Evolutionary conservation across 2,888 invertebrate genomes (phyloP).

Genomic region (Nemapogon koenigi): DNA sequence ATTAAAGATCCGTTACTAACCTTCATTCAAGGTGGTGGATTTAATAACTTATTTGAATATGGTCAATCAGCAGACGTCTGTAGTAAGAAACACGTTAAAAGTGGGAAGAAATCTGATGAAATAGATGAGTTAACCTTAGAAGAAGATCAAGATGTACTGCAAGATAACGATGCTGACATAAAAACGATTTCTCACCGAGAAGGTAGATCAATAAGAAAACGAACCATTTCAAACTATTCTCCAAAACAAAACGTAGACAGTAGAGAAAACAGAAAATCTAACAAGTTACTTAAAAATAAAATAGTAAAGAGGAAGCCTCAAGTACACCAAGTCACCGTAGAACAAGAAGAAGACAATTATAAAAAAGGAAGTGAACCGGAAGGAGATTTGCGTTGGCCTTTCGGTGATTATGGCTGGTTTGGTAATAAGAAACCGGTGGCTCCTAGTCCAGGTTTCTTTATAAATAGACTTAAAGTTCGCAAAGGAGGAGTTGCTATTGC

Average conservation of each 20-base stretch:
- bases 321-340: slow-evolving; percentile 14
- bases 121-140: background rate
- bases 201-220: slow-evolving; percentile 37
- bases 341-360: slow-evolving; percentile 22
- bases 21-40: slow-evolving; percentile 53
- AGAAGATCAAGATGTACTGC: slow-evolving; percentile 9
- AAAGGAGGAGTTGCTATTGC: slow-evolving; percentile 82
- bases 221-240: slow-evolving; percentile 28
- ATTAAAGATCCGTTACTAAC: slow-evolving; percentile 64
- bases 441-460: slow-evolving; percentile 70
- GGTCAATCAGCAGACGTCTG: slow-evolving; percentile 65
- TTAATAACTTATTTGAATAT: slow-evolving; percentile 62
- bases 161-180: slow-evolving; percentile 6
- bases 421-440: slow-evolving; percentile 35
- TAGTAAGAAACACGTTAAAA: slow-evolving; percentile 26
- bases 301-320: slow-evolving; percentile 3
- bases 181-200: slow-evolving; percentile 21
- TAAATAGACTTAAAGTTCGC: slow-evolving; percentile 72
- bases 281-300: slow-evolving; percentile 26
- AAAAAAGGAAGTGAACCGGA: slow-evolving; percentile 28
- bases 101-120: background rate
- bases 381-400: slow-evolving; percentile 32
- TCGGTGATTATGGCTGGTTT: slow-evolving; percentile 31
- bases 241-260: slow-evolving; percentile 25
- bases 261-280: slow-evolving; percentile 21